Evolutionary conservation across 2,113 vertebrate species (phyloP).

Genomic region (Ranitomeya imitator): DNA sequence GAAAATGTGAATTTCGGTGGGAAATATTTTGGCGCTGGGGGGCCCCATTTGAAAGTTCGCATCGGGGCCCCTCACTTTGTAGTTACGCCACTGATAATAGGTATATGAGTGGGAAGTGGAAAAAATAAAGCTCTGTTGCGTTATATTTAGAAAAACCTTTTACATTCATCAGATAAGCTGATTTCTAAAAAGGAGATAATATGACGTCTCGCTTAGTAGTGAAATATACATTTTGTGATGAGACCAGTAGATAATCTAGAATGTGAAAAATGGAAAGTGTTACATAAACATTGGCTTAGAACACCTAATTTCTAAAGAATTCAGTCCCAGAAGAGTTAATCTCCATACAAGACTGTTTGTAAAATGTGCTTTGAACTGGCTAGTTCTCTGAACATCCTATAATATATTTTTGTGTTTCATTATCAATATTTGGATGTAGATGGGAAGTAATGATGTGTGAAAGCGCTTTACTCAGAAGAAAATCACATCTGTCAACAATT

Average conservation of each 20-base stretch:
- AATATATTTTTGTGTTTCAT: conserved; percentile 46
- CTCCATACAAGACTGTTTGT: conserved; percentile 31
- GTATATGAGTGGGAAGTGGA: neutral
- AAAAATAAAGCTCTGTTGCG: neutral
- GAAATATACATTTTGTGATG: neutral
- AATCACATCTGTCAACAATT: conserved; percentile 54
- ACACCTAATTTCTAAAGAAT: conserved; percentile 11
- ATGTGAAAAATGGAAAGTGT: neutral
- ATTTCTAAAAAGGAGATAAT: neutral
- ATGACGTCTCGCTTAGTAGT: neutral
- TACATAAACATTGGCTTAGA: conserved; percentile 6
- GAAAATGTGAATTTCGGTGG: too few relatives aligned
- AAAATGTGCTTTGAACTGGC: conserved; percentile 50
- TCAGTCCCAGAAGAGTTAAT: conserved; percentile 19
- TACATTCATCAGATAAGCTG: neutral
- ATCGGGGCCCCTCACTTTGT: too few relatives aligned
- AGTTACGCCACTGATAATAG: too few relatives aligned
- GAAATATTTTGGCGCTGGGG: too few relatives aligned
- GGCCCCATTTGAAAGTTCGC: too few relatives aligned
- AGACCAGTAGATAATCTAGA: neutral
- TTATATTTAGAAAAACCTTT: neutral
- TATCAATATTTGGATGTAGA: conserved; percentile 58
- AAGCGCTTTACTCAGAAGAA: conserved; percentile 42
- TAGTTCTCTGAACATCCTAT: conserved; percentile 47
- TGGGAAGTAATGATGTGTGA: conserved; percentile 50